Base-by-base conservation (phyloP, 2,113 vertebrate genomes). In the Lophochroa leadbeateri region DNA sequence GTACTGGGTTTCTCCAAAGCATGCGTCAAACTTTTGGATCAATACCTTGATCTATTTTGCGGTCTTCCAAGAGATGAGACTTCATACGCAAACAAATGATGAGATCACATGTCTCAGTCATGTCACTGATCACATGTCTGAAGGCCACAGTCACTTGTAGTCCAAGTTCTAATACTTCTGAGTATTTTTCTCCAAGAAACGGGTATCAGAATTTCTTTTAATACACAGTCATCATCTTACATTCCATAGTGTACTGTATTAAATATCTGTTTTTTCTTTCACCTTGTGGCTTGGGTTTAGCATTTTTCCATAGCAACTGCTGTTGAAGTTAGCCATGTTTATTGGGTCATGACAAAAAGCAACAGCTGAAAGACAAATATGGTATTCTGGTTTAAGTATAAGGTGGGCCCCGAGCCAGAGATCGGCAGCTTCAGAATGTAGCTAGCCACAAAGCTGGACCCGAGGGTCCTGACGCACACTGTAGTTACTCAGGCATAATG, bases 341-440 rank as follows among this genome's bases (percentile, higher is more conserved):
- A 97, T 96, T 92, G 91, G 94, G 81, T 58, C 69, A 57, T 97
- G 96, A 97, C 96, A 97, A 97, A 96, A 41, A 44, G 94, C 90
- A 96, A 97, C 98, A 98, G 98, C 98, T 98, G 96, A 96, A 86
- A 96, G 97, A 97, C 97, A 97, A 98, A 98, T 97, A 97, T 37
- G 97, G 94, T 91, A 57, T 76, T 96, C 95, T 96, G 96, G 88
- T 94, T 96, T 91, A 93, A 96, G 93, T 94, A 14, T 31, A 37
- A 82, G n/a, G 39, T 94, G 96, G 96, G 97, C 96, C 41, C 64
- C 27, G 57, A 79, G 97, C 98, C 98, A 98, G 96, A 76, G 92
- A 93, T 95, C 82, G 77, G 88, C 96, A 92, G 95, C 83, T 84
- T 95, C 82, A 46, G 52, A 88, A 95, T 43, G 86, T 64, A 82